Evolutionary conservation across 2,797 vertebrate species (phyloP), one percentile per base, ranked within the genome.

Genomic region (Paguma larvata): DNA sequence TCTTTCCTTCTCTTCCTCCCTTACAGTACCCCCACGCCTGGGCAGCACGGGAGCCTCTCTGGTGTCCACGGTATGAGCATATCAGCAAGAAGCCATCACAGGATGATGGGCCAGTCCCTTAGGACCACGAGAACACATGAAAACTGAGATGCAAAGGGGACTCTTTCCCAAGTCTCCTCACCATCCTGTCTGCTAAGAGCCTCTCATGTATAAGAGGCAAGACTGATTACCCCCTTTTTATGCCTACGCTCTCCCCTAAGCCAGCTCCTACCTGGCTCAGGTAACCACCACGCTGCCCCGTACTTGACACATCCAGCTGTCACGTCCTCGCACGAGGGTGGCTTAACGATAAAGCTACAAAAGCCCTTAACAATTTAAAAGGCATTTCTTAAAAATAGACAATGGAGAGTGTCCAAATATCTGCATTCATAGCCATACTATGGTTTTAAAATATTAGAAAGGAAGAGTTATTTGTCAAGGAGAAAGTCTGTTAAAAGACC

Each of bases 241-340:
- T 10, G 15, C 14, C 13, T 27, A 2, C 2, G 1, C 16, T 23
- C 11, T 6, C 19, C 15, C 51, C 38, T 5, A 32, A 62, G 8
- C 19, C 16, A 12, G 30, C 77, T 32, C 67, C 75, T 18, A 0
- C 18, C 53, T 25, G 15, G 8, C 72, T 25, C 34, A 0, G 13
- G 13, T n/a, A n/a, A 63, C 6, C 34, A 48, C 44, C 15, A 3
- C 44, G 0, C 46, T 9, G 4, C 1, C 0, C 19, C 23, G 9
- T 16, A 3, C 34, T 19, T 80, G 5, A 10, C 6, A n/a, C 18
- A 3, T 1, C 16, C 38, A 10, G 32, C 27, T 38, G 21, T 16
- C 4, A 0, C 10, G 0, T 5, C 3, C 38, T 1, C 12, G 4
- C 32, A 1, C 1, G 0, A 38, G 1, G 25, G n/a, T 0, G 14